Evolutionary conservation across 2,113 vertebrate species (phyloP).

Genomic region (Syngnathus typhle): DNA sequence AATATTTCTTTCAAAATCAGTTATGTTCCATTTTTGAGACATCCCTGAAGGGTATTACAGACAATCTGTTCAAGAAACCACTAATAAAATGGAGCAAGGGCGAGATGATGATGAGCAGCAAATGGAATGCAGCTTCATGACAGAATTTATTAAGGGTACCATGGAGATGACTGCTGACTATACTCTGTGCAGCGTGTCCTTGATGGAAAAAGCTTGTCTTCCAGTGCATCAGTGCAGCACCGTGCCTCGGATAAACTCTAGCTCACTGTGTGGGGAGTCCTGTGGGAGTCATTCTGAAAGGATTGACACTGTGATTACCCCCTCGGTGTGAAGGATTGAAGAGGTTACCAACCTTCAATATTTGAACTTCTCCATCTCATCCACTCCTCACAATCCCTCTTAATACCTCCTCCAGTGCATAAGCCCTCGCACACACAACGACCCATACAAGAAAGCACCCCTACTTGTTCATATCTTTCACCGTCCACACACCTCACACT

Average conservation of each 20-base stretch:
- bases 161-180: conserved; percentile 17
- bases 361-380: conserved; percentile 61
- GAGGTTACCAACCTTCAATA: conserved; percentile 66
- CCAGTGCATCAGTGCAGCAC: conserved; percentile 41
- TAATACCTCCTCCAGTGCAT: conserved; percentile 51
- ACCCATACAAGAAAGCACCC: conserved; percentile 29
- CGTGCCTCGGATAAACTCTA: conserved; percentile 58
- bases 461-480: conserved; percentile 44
- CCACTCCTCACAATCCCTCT: conserved; percentile 31
- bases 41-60: neutral
- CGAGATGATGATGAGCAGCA: conserved; percentile 1
- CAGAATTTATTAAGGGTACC: conserved; percentile 4
- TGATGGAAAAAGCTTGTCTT: conserved; percentile 31
- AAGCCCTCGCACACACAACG: conserved; percentile 26
- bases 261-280: conserved; percentile 43
- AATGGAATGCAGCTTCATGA: neutral
- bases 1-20: neutral
- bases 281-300: conserved; percentile 59
- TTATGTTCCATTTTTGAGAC: neutral
- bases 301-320: conserved; percentile 68
- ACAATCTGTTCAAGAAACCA: neutral
- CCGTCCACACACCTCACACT: conserved; percentile 34
- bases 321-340: conserved; percentile 59
- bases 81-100: neutral
- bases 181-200: conserved; percentile 34